Conservation (phyloP, 1,140 invertebrate genomes). For the Heliconius eleuchia region DNA sequence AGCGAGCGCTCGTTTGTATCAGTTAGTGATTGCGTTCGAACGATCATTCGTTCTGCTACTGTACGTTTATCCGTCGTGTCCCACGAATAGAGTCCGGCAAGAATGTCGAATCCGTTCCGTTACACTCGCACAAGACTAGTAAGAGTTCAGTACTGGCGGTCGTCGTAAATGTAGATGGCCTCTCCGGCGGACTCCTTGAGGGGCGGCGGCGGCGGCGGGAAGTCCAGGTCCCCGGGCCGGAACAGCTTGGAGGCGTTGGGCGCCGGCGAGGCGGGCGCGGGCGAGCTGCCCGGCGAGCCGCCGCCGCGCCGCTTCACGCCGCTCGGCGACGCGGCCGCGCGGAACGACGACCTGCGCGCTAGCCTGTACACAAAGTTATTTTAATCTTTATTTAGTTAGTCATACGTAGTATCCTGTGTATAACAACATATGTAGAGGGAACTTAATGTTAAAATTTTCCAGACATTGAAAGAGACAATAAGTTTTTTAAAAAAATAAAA, state of each 20-base stretch:
- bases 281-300: slow-evolving; percentile 72
- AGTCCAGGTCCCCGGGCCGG: slow-evolving; percentile 78
- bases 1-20: slow-evolving; percentile 7
- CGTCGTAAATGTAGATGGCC: slow-evolving; percentile 81
- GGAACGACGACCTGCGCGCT: slow-evolving; percentile 82
- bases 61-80: slow-evolving; percentile 53
- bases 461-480: too few species aligned
- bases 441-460: too few species aligned
- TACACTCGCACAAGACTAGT: slow-evolving; percentile 41
- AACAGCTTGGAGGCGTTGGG: slow-evolving; percentile 76
- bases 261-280: slow-evolving; percentile 82
- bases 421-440: too few species aligned
- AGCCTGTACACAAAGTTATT: slow-evolving; percentile 59
- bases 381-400: too few species aligned
- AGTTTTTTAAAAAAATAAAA: too few species aligned
- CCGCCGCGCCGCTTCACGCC: slow-evolving; percentile 72
- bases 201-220: slow-evolving; percentile 82
- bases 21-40: neutral
- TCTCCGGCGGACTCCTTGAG: slow-evolving; percentile 86
- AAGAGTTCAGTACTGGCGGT: slow-evolving; percentile 65
- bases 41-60: slow-evolving; percentile 16
- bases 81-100: slow-evolving; percentile 66
- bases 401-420: too few species aligned
- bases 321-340: slow-evolving; percentile 67
- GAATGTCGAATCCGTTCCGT: slow-evolving; percentile 50